A percentile compares a stretch with the other conserved stretches of the same genome.
Evolutionary conservation across 2,113 vertebrate species (phyloP).

Genomic region (Epinephelus moara): DNA sequence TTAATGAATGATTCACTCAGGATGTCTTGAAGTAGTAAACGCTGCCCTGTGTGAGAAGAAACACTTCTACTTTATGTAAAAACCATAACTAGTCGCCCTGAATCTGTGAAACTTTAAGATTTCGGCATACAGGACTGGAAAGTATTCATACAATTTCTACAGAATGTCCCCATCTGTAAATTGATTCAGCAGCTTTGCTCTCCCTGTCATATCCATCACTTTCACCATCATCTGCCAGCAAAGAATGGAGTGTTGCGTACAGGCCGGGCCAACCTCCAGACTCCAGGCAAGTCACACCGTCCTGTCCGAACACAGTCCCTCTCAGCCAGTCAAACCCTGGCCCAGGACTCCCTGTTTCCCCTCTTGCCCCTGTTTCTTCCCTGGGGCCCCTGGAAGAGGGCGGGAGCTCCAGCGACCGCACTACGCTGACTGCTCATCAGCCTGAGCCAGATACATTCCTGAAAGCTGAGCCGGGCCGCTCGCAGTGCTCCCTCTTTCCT

Average conservation of each 20-base stretch:
- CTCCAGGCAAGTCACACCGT: constrained; percentile 30
- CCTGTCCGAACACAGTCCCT: constrained; percentile 44
- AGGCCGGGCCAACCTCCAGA: constrained; percentile 32
- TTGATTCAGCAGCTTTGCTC: constrained; percentile 65
- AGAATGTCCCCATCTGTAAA: constrained; percentile 50
- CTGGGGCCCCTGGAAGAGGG: constrained; percentile 79
- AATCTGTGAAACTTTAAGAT: constrained; percentile 18
- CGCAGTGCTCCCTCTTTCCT: constrained; percentile 67
- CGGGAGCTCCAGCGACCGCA: constrained; percentile 80
- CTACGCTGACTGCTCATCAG: constrained; percentile 76
- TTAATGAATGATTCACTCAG: constrained; percentile 25
- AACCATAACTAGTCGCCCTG: neutral
- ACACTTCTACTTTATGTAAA: constrained; percentile 5
- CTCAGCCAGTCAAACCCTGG: constrained; percentile 50
- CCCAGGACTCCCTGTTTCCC: constrained; percentile 69
- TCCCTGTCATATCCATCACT: constrained; percentile 66
- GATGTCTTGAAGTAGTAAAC: neutral
- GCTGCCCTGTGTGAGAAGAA: neutral
- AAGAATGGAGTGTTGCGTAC: constrained; percentile 3
- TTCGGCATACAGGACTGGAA: constrained; percentile 35
- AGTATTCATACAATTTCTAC: constrained; percentile 49
- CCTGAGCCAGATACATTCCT: constrained; percentile 85
- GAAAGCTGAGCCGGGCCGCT: constrained; percentile 80
- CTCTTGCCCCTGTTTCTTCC: constrained; percentile 72
- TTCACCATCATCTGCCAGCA: constrained; percentile 47